These are phyloP conservation scores for Drosophila kepulauana DNA, from an alignment of 1,140 invertebrate species.

Conservation along the genomic window DNA sequence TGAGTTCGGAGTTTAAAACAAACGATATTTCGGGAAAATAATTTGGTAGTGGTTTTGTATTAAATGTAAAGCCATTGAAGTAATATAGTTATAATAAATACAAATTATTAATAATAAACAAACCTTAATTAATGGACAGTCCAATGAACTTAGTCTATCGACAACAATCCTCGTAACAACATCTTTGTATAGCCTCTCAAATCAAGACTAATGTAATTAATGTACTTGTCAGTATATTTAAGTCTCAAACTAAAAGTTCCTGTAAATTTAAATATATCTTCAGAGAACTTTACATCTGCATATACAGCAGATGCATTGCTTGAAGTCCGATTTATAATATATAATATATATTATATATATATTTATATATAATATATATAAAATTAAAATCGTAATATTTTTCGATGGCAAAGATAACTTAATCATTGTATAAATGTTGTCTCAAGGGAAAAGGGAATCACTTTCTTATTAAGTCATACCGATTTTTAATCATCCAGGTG, in stretches of 20 bases:
- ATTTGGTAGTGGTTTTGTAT: too few relatives aligned
- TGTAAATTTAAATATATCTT: background rate
- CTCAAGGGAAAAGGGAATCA: too few relatives aligned
- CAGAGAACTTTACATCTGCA: background rate
- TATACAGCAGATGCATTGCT: background rate
- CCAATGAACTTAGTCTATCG: background rate
- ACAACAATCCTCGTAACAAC: background rate
- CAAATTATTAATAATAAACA: background rate
- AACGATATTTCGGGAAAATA: background rate
- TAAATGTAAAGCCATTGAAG: too few relatives aligned
- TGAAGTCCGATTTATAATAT: background rate
- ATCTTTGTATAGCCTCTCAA: background rate
- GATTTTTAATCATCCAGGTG: too few relatives aligned
- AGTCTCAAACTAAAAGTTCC: background rate
- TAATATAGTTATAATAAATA: background rate
- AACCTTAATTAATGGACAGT: constrained; percentile 6
- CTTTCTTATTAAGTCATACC: too few relatives aligned
- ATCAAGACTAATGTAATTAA: background rate
- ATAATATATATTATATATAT: too few relatives aligned
- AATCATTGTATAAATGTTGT: too few relatives aligned
- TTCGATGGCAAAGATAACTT: too few relatives aligned
- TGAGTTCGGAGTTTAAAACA: background rate
- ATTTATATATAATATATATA: too few relatives aligned
- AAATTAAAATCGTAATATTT: too few relatives aligned
- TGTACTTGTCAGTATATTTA: background rate